Base-by-base conservation (phyloP, 2,888 invertebrate species). In the Xestobium rufovillosum region DNA sequence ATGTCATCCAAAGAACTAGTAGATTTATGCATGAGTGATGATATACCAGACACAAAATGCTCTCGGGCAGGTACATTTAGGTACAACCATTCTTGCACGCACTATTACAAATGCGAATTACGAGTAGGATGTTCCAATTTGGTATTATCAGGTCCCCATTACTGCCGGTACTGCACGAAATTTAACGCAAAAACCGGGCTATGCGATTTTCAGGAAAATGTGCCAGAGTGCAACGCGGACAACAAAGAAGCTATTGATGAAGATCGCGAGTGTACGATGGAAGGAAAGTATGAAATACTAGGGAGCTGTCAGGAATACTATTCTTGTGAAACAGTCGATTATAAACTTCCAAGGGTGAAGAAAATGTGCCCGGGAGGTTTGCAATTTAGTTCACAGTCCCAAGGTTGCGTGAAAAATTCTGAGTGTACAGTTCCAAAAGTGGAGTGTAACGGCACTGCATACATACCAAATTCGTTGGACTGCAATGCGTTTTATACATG, bases 191-290 rank as follows among this genome's bases (percentile, higher is more conserved):
- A 41, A 19, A 33, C 36, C 4, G 42, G 39, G 23, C 38, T 29
- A 3, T 60, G 59, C 32, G 59, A 58, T 40, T 33, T 50, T 16
- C 49, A 51, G 3, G 40, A 48, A 35, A 56, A 59, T 36, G 57
- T 59, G 3, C 52, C 52, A n/a, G 57, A 58, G 49, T 60, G 60
- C 32, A 43, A 45, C n/a, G 43, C 46, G 19, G 37, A 38, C 3
- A 31, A 42, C 10, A 17, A 28, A 12, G 11, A 25, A 3, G 3
- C 26, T 0, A 11, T 31, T 16, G 34, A 39, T 8, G n/a, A 12
- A 12, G 16, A 32, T 15, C 36, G 31, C 8, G 31, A 38, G 10
- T 58, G 58, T 35, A 53, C 56, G 1, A 49, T 48, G 2, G 34
- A 36, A 25, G 58, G 58, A 12, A 38, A 28, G 14, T 58, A 47